Percentiles rank a stretch among this genome's conserved stretches.
Evolutionary conservation across 2,888 invertebrate genomes (phyloP).

Genomic region (Cyclophora punctaria): DNA sequence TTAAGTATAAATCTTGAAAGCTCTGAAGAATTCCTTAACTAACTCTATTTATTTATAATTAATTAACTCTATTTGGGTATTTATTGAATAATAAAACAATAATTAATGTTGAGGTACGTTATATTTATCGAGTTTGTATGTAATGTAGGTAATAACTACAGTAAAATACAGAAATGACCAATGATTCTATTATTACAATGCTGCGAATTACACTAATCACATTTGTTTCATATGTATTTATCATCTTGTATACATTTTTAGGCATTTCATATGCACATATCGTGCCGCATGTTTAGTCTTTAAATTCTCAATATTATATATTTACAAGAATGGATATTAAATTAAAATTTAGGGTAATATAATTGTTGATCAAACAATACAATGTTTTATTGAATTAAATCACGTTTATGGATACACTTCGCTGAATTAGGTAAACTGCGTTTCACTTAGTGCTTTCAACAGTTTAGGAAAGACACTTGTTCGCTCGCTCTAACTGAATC

Average conservation of each 20-base stretch:
- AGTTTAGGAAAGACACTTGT: no score
- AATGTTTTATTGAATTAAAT: no score
- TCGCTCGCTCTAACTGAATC: no score
- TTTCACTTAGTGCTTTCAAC: no score
- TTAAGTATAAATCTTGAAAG: no score
- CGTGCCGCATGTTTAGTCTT: conserved; percentile 64
- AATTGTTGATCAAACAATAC: background rate
- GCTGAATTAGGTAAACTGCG: no score
- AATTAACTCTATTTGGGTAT: background rate
- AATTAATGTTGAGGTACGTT: conserved; percentile 68
- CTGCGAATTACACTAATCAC: conserved; percentile 55
- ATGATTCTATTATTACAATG: conserved; percentile 69
- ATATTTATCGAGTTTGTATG: conserved; percentile 75
- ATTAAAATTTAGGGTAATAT: conserved; percentile 7
- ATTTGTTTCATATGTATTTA: conserved; percentile 67
- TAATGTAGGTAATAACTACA: conserved; percentile 74
- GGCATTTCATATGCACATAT: conserved; percentile 64
- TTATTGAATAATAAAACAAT: conserved; percentile 30
- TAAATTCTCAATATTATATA: conserved; percentile 53
- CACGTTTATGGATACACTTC: no score
- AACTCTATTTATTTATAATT: no score
- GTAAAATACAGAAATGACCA: conserved; percentile 70
- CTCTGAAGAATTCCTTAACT: no score
- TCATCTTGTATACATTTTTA: conserved; percentile 66
- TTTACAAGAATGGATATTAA: conserved; percentile 45